Percentiles rank a stretch among this genome's conserved stretches.
Evolutionary conservation across 2,888 invertebrate genomes (phyloP).

Genomic region (Linnaemya vulpina): DNA sequence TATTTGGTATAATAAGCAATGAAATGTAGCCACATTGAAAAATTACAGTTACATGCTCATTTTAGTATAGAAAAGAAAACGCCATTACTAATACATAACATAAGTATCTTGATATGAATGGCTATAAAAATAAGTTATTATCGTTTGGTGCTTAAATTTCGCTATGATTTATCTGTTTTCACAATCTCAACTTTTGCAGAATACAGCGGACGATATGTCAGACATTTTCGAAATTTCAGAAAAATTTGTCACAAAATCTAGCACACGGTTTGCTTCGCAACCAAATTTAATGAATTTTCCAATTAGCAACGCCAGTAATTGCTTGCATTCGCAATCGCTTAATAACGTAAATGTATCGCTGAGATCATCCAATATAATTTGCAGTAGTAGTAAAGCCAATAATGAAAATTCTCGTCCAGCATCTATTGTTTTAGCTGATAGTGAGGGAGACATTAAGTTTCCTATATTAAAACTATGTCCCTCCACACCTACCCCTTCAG

Average conservation of each 20-base stretch:
- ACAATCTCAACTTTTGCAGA: slow-evolving; percentile 52
- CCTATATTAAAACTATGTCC: slow-evolving; percentile 79
- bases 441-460: slow-evolving; percentile 72
- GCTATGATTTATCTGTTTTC: not conserved
- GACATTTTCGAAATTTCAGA: slow-evolving; percentile 17
- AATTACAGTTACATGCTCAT: too few relatives aligned
- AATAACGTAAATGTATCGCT: slow-evolving; percentile 53
- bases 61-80: too few relatives aligned
- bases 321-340: slow-evolving; percentile 65
- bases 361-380: slow-evolving; percentile 16
- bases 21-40: too few relatives aligned
- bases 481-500: slow-evolving; percentile 80
- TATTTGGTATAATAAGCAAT: too few relatives aligned
- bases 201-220: slow-evolving; percentile 14
- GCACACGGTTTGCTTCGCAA: slow-evolving; percentile 52
- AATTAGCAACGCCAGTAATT: not conserved
- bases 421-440: slow-evolving; percentile 61
- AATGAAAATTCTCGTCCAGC: slow-evolving; percentile 55
- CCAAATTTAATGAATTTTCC: slow-evolving; percentile 51
- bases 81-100: too few relatives aligned
- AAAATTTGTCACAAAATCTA: not conserved
- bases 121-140: not conserved
- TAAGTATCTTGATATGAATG: too few relatives aligned
- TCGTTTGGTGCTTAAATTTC: slow-evolving; percentile 24
- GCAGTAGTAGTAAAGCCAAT: slow-evolving; percentile 11